Conservation (phyloP, 2,888 invertebrate species). For the Tenthredo livida region DNA sequence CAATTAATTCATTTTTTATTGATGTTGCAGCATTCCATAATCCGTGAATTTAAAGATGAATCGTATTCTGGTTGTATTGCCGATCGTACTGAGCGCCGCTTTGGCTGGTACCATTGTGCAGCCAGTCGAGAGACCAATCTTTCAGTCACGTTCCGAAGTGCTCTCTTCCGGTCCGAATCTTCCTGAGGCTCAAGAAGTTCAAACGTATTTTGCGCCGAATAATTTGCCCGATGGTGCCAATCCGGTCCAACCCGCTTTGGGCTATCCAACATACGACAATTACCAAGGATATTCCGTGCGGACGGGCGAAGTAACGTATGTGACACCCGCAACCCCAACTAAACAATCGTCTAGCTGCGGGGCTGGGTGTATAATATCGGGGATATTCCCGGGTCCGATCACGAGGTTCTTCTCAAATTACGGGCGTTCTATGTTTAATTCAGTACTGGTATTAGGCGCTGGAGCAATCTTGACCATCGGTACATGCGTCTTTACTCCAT, state of each 20-base stretch:
- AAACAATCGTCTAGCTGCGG: conserved; percentile 53
- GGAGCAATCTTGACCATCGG: conserved; percentile 81
- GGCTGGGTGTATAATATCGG: conserved; percentile 55
- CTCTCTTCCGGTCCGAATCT: neutral
- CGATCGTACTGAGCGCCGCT: conserved; percentile 53
- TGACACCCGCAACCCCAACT: conserved; percentile 56
- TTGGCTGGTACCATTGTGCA: conserved; percentile 56
- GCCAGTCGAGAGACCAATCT: conserved; percentile 47
- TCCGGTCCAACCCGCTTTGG: conserved; percentile 47
- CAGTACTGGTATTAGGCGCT: conserved; percentile 76
- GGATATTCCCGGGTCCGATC: conserved; percentile 64
- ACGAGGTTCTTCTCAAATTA: conserved; percentile 61
- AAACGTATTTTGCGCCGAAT: neutral
- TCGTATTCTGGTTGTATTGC: conserved; percentile 54
- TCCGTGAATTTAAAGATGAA: conserved; percentile 55
- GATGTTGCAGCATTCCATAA: neutral
- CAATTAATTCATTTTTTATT: neutral
- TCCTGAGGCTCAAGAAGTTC: conserved; percentile 39
- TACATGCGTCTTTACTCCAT: conserved; percentile 82
- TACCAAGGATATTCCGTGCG: conserved; percentile 63
- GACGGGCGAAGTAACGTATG: conserved; percentile 64
- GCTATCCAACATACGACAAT: conserved; percentile 64
- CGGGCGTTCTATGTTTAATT: conserved; percentile 59
- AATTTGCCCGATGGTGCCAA: neutral
- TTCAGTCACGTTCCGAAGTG: conserved; percentile 32